Conservation (phyloP, 92 coral and sea anemone species). For the Palythoa caribaeorum region DNA sequence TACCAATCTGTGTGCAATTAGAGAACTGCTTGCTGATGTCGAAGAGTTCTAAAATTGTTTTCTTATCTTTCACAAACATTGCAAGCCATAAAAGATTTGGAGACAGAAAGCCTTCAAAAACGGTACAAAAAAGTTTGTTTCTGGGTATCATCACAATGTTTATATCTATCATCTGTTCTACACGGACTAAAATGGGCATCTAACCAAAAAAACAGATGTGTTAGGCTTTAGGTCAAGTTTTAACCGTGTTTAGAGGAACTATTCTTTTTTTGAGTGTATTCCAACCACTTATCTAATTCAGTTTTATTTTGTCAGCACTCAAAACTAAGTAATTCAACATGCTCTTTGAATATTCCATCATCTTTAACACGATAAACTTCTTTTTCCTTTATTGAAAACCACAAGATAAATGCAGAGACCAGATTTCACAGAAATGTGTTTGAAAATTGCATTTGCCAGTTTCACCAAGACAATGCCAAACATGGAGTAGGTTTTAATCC, state of each 20-base stretch:
- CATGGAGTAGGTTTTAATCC: not conserved
- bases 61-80: not conserved
- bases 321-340: not conserved
- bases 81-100: not conserved
- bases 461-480: not conserved
- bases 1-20: not conserved
- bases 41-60: not conserved
- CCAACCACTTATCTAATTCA: no score
- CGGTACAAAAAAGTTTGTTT: not conserved
- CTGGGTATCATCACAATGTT: not conserved
- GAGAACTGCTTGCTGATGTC: not conserved
- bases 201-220: constrained; percentile 24
- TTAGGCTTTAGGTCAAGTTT: constrained; percentile 1
- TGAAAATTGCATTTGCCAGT: not conserved
- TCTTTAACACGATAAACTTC: not conserved
- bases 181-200: not conserved
- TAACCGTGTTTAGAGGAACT: not conserved
- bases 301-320: not conserved
- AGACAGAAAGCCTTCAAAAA: not conserved
- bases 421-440: not conserved
- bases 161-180: not conserved
- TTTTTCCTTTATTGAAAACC: not conserved
- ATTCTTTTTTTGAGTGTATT: not conserved
- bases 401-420: not conserved
- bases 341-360: not conserved